Evolutionary conservation across 2,113 vertebrate species (phyloP).

Genomic region (Dipodomys ordii): DNA sequence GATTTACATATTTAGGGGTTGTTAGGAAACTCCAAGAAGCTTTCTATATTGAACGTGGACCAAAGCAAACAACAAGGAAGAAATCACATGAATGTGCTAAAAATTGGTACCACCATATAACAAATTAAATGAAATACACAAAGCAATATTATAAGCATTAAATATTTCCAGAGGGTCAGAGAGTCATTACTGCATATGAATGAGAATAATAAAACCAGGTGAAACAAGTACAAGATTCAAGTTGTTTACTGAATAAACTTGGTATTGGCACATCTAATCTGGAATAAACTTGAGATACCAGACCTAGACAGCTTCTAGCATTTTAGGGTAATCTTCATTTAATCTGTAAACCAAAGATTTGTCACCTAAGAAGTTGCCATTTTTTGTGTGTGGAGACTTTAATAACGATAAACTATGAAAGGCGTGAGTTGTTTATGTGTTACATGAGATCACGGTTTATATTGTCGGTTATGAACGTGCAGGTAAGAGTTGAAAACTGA

Average conservation of each 20-base stretch:
- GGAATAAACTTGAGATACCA: conserved; percentile 90
- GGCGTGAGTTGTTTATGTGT: conserved; percentile 87
- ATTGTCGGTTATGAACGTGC: conserved; percentile 89
- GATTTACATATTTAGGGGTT: conserved; percentile 86
- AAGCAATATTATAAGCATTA: conserved; percentile 88
- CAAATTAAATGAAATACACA: conserved; percentile 86
- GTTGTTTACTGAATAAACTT: conserved; percentile 87
- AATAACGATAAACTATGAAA: conserved; percentile 86
- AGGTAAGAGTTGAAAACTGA: conserved; percentile 89
- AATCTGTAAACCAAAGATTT: conserved; percentile 92
- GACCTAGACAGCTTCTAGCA: conserved; percentile 91
- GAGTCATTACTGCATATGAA: conserved; percentile 83
- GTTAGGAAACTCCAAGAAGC: conserved; percentile 80
- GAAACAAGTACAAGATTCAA: conserved; percentile 88
- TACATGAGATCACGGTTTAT: conserved; percentile 88
- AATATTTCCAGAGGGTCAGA: conserved; percentile 86
- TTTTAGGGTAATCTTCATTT: conserved; percentile 89
- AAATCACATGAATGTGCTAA: conserved; percentile 86
- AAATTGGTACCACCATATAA: conserved; percentile 84
- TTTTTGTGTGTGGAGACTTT: conserved; percentile 83
- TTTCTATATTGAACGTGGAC: conserved; percentile 78
- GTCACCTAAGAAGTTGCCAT: conserved; percentile 89
- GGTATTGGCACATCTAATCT: conserved; percentile 94
- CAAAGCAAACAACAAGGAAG: conserved; percentile 78
- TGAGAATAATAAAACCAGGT: conserved; percentile 87